These are phyloP conservation scores for Drosophila lacertosa DNA, from an alignment of 1,140 invertebrate species.

Conservation along the genomic window DNA sequence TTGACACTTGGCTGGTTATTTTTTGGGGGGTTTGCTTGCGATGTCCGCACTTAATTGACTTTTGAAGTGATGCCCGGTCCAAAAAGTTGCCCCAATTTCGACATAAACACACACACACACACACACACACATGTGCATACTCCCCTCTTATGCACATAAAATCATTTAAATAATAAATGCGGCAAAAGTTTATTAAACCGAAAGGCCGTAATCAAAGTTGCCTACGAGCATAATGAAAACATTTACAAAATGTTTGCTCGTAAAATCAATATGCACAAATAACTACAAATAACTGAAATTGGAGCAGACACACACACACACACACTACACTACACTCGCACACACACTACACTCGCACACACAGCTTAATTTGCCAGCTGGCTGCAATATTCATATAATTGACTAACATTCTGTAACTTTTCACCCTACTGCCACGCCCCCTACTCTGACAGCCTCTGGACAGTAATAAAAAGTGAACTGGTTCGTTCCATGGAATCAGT, in stretches of 20 bases:
- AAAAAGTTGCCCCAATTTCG: conserved; percentile 35
- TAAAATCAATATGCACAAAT: conserved; percentile 72
- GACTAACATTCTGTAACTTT: conserved; percentile 30
- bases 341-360: conserved; percentile 4
- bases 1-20: conserved; percentile 11
- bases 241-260: conserved; percentile 74
- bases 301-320: conserved; percentile 43
- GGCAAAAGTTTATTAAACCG: conserved; percentile 61
- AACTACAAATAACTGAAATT: conserved; percentile 71
- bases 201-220: conserved; percentile 43
- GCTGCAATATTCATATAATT: conserved; percentile 45
- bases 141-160: conserved; percentile 45
- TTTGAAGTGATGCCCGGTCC: conserved; percentile 65
- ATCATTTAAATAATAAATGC: conserved; percentile 81
- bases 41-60: conserved; percentile 75
- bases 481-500: conserved; percentile 6
- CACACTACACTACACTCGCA: not conserved
- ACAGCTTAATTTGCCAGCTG: conserved; percentile 2
- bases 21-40: not conserved
- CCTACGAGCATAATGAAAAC: conserved; percentile 61
- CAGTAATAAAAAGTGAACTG: conserved; percentile 22
- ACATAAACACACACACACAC: conserved; percentile 9
- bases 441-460: not conserved
- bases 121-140: conserved; percentile 21
- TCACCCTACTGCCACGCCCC: no score